A percentile compares a stretch with the other conserved stretches of the same genome.
These are phyloP conservation scores for Dendroctonus ponderosae DNA, from an alignment of 1,140 invertebrate genomes.

Conservation along the genomic window DNA sequence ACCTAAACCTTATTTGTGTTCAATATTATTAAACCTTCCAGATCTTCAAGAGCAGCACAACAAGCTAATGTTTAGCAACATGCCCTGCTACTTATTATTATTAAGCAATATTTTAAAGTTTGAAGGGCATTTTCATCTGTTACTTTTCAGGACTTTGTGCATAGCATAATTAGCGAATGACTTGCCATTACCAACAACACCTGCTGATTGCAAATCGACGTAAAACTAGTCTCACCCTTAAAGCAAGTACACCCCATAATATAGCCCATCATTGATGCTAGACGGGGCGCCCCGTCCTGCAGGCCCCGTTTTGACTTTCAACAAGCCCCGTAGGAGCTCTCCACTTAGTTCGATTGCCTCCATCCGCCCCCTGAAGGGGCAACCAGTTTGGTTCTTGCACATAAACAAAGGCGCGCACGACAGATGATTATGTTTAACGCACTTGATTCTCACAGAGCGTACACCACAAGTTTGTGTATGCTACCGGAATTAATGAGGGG, in stretches of 20 bases:
- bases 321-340: slow-evolving; percentile 50
- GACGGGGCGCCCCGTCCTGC: slow-evolving; percentile 46
- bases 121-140: no score
- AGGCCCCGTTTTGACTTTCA: slow-evolving; percentile 50
- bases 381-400: slow-evolving; percentile 44
- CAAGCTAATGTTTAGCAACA: no score
- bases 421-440: not conserved
- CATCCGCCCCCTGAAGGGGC: slow-evolving; percentile 40
- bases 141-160: no score
- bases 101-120: no score
- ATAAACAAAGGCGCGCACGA: slow-evolving; percentile 22
- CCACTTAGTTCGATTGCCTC: slow-evolving; percentile 42
- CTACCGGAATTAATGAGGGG: slow-evolving; percentile 1
- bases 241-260: slow-evolving; percentile 87
- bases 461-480: not conserved
- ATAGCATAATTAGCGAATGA: no score
- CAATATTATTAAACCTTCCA: no score
- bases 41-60: no score
- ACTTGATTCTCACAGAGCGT: not conserved
- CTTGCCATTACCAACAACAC: no score
- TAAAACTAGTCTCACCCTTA: slow-evolving; percentile 63
- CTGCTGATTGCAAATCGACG: no score
- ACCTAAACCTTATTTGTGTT: no score
- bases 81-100: no score
- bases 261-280: slow-evolving; percentile 75